These are phyloP conservation scores for Cephus spinipes DNA, from an alignment of 2,888 invertebrate genomes.

Conservation along the genomic window DNA sequence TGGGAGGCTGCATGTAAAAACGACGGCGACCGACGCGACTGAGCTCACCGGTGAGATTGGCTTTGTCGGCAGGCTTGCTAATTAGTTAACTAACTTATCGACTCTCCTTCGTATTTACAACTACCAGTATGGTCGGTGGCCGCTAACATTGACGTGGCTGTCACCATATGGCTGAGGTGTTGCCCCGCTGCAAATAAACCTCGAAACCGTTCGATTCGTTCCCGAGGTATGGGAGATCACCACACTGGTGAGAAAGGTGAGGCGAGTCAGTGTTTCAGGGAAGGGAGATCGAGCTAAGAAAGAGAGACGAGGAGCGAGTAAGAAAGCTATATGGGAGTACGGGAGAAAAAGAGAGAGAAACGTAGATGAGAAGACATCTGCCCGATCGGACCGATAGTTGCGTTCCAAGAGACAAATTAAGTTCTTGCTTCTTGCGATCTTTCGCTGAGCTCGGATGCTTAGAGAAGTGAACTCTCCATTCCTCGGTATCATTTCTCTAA, in stretches of 20 bases:
- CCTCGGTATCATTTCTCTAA: not conserved
- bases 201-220: slow-evolving; percentile 42
- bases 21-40: slow-evolving; percentile 53
- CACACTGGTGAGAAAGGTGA: slow-evolving; percentile 18
- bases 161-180: slow-evolving; percentile 54
- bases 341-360: slow-evolving; percentile 1
- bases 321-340: not conserved
- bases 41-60: slow-evolving; percentile 50
- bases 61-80: slow-evolving; percentile 66
- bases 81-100: slow-evolving; percentile 67
- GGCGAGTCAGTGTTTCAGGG: slow-evolving; percentile 13
- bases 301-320: slow-evolving; percentile 15
- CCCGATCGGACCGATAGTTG: slow-evolving; percentile 54
- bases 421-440: slow-evolving; percentile 52
- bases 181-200: slow-evolving; percentile 25
- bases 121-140: slow-evolving; percentile 24
- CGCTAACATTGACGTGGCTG: slow-evolving; percentile 45
- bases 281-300: slow-evolving; percentile 8
- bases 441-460: not conserved
- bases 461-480: not conserved
- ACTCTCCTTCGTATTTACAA: slow-evolving; percentile 54
- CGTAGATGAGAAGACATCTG: slow-evolving; percentile 46
- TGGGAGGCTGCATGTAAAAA: slow-evolving; percentile 44
- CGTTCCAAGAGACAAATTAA: slow-evolving; percentile 62
- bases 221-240: slow-evolving; percentile 11